A percentile compares a stretch with the other conserved stretches of the same genome.
These are phyloP conservation scores for Platichthys flesus DNA, from an alignment of 2,113 vertebrate genomes.

Conservation along the genomic window DNA sequence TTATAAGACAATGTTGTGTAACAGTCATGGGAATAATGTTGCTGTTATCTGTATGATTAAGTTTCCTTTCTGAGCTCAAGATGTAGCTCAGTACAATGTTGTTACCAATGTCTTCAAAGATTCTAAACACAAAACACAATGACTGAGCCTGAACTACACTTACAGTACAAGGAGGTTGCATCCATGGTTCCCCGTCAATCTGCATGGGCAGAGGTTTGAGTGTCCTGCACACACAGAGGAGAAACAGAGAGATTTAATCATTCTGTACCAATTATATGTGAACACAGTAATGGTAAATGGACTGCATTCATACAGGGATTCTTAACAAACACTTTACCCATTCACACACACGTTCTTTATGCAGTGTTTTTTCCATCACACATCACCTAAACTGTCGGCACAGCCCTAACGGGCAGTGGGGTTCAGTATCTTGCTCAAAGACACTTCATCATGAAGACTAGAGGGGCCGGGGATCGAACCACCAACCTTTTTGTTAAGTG, in stretches of 20 bases:
- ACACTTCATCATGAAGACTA: neutral
- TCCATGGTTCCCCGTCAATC: constrained; percentile 94
- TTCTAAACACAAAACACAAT: neutral
- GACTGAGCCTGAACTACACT: constrained; percentile 52
- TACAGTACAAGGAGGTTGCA: constrained; percentile 92
- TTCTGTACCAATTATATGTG: neutral
- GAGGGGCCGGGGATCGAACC: too few relatives aligned
- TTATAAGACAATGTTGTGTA: neutral
- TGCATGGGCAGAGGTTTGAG: constrained; percentile 91
- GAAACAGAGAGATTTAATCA: constrained; percentile 2
- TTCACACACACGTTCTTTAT: too few relatives aligned
- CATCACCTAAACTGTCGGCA: too few relatives aligned
- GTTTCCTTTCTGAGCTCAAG: neutral
- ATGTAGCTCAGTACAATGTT: neutral
- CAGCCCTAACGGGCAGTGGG: too few relatives aligned
- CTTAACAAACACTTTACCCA: too few relatives aligned
- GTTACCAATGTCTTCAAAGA: neutral
- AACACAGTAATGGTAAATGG: neutral
- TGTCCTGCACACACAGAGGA: constrained; percentile 78
- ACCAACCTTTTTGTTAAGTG: too few relatives aligned
- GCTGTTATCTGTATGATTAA: too few relatives aligned
- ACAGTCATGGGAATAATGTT: neutral
- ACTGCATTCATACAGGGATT: too few relatives aligned
- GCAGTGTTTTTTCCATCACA: too few relatives aligned
- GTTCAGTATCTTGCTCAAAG: too few relatives aligned